A percentile compares a stretch with the other conserved stretches of the same genome.
Evolutionary conservation across 2,113 vertebrate species (phyloP).

Genomic region (Podarcis muralis): DNA sequence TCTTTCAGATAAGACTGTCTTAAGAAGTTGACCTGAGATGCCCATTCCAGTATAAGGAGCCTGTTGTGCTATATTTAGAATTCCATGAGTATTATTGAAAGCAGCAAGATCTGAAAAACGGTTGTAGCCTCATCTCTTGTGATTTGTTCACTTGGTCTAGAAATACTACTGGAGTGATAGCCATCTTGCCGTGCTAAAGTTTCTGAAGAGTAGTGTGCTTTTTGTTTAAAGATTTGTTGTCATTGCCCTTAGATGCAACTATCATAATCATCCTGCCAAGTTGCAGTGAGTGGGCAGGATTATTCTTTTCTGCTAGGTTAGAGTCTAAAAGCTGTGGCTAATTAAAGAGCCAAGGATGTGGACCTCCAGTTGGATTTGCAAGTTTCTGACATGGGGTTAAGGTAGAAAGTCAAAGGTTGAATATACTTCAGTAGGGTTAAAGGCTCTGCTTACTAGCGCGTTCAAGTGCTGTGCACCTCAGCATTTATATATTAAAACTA

Average conservation of each 20-base stretch:
- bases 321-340: neutral
- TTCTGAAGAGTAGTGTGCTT: neutral
- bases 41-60: neutral
- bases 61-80: slow-evolving; percentile 43
- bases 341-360: neutral
- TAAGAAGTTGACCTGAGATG: slow-evolving; percentile 30
- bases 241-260: neutral
- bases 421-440: neutral
- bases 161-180: neutral
- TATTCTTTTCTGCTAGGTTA: neutral
- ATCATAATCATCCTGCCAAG: neutral
- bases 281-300: neutral
- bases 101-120: neutral
- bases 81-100: slow-evolving; percentile 4
- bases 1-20: slow-evolving; percentile 24
- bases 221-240: neutral
- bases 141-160: neutral
- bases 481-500: neutral
- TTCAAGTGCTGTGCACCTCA: neutral
- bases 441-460: neutral
- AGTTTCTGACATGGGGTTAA: neutral
- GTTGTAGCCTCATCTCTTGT: slow-evolving; percentile 2
- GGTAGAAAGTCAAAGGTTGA: neutral
- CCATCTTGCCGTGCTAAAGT: neutral
- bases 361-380: neutral